Base-by-base conservation (phyloP, 2,797 vertebrate genomes). In the Catostomus latipinnis region DNA sequence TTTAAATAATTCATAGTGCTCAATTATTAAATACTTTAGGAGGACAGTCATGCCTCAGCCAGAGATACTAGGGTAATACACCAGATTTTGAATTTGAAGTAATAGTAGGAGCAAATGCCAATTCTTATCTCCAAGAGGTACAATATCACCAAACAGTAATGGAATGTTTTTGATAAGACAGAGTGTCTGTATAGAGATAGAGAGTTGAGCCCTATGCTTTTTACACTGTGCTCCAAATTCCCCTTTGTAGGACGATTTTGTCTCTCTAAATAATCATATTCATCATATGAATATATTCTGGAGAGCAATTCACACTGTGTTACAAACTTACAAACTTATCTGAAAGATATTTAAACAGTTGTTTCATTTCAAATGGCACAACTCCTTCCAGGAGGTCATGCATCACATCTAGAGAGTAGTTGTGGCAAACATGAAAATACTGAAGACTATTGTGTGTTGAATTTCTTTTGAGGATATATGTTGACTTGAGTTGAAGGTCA, bases 391-490 rank as follows among this genome's bases (percentile, higher is more conserved):
- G 76, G 71, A 76, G 57, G 13, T 83, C 56, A 14, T 83, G 76
- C 81, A 83, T 84, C 1, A 80, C 70, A 49, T 86, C 84, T 12
- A 82, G 82, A 43, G 82, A 85, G 13, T 61, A 71, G 22, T 63
- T 71, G 46, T 71, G 65, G 46, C n/a, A 78, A 12, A 78, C 76
- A 71, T 60, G 43, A 78, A 78, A 78, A 60, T 18, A 78, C n/a
- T 70, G 65, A 46, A 78, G 16, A 34, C 16, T 71, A 50, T 72
- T 79, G 11, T 71, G 46, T 6, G 48, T 52, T 34, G 45, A 71
- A 52, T 16, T 69, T 11, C 6, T 61, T 18, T 79, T 71, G 2
- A 79, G 14, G 60, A 60, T 46, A 52, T 62, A 54, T 16, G 34
- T 34, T 34, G 34, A 34, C 34, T 34, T 34, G 34, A 34, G 34